Evolutionary conservation across 1,140 invertebrate genomes (phyloP).

Genomic region (Microvelia longipes): DNA sequence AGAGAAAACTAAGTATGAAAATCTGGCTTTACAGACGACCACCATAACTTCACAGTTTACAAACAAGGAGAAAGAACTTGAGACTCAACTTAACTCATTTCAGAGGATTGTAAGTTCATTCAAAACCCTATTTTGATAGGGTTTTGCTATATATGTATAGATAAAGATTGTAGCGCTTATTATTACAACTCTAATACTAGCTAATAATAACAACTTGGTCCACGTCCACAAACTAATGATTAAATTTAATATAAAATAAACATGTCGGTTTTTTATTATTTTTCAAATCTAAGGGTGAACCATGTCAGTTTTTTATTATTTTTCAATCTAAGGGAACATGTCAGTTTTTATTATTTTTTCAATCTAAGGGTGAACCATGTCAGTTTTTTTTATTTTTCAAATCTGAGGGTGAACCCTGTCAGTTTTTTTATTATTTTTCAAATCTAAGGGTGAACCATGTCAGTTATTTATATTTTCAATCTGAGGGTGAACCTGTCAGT

Average conservation of each 20-base stretch:
- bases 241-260: too few relatives aligned
- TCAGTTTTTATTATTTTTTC: not conserved
- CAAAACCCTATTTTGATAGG: not conserved
- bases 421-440: too few relatives aligned
- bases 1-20: constrained; percentile 9
- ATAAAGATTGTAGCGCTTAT: too few relatives aligned
- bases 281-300: too few relatives aligned
- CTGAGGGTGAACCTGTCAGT: not conserved
- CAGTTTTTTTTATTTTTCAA: not conserved
- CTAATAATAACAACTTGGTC: too few relatives aligned
- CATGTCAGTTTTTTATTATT: too few relatives aligned
- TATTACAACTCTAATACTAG: too few relatives aligned
- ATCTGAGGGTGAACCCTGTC: not conserved
- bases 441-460: too few relatives aligned
- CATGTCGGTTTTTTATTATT: not conserved
- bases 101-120: constrained; percentile 5
- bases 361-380: too few relatives aligned
- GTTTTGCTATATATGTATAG: not conserved
- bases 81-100: constrained; percentile 5
- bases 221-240: too few relatives aligned
- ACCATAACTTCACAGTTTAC: constrained; percentile 8
- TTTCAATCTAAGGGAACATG: not conserved
- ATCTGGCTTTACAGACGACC: constrained; percentile 7
- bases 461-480: not conserved
- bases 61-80: constrained; percentile 10